Evolutionary conservation across 2,113 vertebrate species (phyloP).

Genomic region (Brienomyrus brachyistius): DNA sequence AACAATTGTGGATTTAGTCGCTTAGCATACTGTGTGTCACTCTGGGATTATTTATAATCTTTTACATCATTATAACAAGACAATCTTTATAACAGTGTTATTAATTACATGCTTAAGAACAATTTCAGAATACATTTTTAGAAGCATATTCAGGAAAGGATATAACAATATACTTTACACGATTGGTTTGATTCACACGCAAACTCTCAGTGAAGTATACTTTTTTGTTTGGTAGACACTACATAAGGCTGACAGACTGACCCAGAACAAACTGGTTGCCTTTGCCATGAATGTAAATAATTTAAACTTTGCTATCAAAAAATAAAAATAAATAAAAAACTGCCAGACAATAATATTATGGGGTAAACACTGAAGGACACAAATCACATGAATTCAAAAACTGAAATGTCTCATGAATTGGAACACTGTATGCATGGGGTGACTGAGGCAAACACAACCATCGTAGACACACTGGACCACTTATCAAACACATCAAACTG

Average conservation of each 20-base stretch:
- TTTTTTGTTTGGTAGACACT: constrained; percentile 23
- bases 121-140: constrained; percentile 30
- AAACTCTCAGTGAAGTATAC: constrained; percentile 38
- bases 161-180: constrained; percentile 29
- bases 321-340: not conserved
- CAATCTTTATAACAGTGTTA: constrained; percentile 15
- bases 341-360: not conserved
- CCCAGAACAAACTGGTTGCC: constrained; percentile 5
- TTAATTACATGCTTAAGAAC: constrained; percentile 22
- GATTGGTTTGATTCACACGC: constrained; percentile 35
- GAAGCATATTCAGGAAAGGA: constrained; percentile 33
- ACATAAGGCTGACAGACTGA: constrained; percentile 23
- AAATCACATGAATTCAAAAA: not conserved
- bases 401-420: not conserved
- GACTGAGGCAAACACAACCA: not conserved
- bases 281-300: not conserved
- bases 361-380: not conserved
- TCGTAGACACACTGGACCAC: not conserved
- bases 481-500: not conserved
- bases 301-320: not conserved
- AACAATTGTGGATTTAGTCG: not conserved
- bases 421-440: not conserved
- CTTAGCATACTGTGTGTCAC: constrained; percentile 18
- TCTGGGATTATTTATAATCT: constrained; percentile 32
- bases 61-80: constrained; percentile 16